These are phyloP conservation scores for Arremon aurantiirostris DNA, from an alignment of 2,797 vertebrate genomes.

Conservation along the genomic window DNA sequence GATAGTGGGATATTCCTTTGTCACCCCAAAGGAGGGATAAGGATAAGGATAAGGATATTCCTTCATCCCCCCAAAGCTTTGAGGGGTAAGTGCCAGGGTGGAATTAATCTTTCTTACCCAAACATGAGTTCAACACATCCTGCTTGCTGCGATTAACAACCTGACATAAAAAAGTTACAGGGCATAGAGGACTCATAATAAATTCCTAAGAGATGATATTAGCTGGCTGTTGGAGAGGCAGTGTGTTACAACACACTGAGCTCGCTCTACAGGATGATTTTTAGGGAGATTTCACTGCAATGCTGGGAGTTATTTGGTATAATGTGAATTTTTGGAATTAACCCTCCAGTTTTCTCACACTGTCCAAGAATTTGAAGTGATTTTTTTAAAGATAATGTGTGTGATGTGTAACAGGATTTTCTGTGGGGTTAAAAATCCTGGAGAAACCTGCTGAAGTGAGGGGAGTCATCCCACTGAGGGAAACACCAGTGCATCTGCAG, in stretches of 20 bases:
- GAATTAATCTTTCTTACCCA: background rate
- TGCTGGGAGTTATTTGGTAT: background rate
- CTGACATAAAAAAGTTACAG: conserved; percentile 22
- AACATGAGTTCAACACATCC: background rate
- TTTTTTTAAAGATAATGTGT: background rate
- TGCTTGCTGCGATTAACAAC: conserved; percentile 2
- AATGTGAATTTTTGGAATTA: background rate
- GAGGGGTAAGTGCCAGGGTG: background rate
- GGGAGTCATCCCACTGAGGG: background rate
- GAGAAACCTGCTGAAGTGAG: background rate
- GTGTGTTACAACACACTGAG: background rate
- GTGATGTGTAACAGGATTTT: rapidly evolving
- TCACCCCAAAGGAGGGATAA: no score
- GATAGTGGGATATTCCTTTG: background rate
- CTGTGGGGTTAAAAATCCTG: rapidly evolving
- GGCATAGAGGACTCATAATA: background rate
- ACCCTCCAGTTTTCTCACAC: background rate
- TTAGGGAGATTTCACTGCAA: background rate
- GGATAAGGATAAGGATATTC: background rate
- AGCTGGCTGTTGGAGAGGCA: conserved; percentile 2
- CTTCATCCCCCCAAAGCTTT: background rate
- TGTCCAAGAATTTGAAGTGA: background rate
- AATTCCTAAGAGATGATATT: conserved; percentile 57
- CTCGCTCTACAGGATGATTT: background rate
- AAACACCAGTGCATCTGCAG: background rate